A percentile compares a stretch with the other conserved stretches of the same genome.
These are phyloP conservation scores for Mareca strepera DNA, from an alignment of 2,797 vertebrate species.

Conservation along the genomic window DNA sequence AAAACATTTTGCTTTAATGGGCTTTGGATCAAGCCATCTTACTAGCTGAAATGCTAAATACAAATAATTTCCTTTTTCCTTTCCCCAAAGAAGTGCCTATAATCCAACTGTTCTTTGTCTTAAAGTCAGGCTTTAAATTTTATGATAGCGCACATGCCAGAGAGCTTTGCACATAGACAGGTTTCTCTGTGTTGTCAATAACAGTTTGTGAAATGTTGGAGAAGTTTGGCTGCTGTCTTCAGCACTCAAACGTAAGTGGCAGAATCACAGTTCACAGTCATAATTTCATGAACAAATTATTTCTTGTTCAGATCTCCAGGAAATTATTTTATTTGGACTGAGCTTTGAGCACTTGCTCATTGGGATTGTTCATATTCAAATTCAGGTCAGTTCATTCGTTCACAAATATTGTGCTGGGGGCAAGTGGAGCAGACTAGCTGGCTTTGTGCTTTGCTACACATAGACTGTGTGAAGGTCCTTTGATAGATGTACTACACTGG, in stretches of 20 bases:
- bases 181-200: conserved; percentile 1
- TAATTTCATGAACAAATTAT: conserved; percentile 21
- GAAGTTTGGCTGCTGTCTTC: conserved; percentile 30
- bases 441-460: not conserved
- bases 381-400: conserved; percentile 3
- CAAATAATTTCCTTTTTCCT: not conserved
- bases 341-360: not conserved
- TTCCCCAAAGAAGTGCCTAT: not conserved
- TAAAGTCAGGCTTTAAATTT: not conserved
- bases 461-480: not conserved
- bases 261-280: conserved; percentile 6
- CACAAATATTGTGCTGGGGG: not conserved
- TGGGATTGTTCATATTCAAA: not conserved
- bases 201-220: not conserved
- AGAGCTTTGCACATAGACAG: not conserved
- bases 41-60: not conserved
- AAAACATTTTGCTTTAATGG: not conserved
- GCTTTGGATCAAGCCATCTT: not conserved
- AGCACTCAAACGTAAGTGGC: not conserved
- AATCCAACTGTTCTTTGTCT: not conserved
- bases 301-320: not conserved
- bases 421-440: not conserved
- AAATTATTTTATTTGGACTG: not conserved
- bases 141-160: not conserved
- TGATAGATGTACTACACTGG: not conserved